Evolutionary conservation across 2,797 vertebrate genomes (phyloP).

Genomic region (Sebastolobus altivelis): DNA sequence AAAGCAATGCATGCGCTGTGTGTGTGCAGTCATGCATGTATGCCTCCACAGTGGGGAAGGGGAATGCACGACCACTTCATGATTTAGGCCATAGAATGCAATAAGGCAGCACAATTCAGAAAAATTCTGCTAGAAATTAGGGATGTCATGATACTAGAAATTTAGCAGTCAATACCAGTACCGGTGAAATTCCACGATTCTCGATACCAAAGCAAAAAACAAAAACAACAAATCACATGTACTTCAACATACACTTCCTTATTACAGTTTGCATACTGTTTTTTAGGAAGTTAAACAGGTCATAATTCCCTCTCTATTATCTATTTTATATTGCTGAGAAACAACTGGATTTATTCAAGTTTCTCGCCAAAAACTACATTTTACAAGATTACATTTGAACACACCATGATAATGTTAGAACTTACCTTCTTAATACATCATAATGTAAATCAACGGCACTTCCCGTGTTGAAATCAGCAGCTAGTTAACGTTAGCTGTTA

Average conservation of each 20-base stretch:
- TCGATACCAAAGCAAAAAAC: neutral
- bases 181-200: no score
- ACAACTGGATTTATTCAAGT: neutral
- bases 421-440: no score
- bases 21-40: conserved; percentile 36
- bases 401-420: no score
- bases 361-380: neutral
- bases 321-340: neutral
- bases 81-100: conserved; percentile 18
- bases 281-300: neutral
- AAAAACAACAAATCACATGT: no score
- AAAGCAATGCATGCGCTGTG: conserved; percentile 36
- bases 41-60: neutral
- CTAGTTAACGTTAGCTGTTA: no score
- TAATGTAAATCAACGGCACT: no score
- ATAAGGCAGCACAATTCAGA: neutral
- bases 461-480: no score
- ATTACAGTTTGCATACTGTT: no score
- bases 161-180: no score
- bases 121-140: neutral
- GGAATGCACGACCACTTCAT: neutral
- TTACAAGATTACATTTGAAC: no score
- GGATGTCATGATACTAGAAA: no score
- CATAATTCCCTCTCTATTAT: neutral
- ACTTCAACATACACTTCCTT: no score